phyloP scores from a whole-genome alignment of 2,797 vertebrate species.

The Eurystomus glaucurus region DNA sequence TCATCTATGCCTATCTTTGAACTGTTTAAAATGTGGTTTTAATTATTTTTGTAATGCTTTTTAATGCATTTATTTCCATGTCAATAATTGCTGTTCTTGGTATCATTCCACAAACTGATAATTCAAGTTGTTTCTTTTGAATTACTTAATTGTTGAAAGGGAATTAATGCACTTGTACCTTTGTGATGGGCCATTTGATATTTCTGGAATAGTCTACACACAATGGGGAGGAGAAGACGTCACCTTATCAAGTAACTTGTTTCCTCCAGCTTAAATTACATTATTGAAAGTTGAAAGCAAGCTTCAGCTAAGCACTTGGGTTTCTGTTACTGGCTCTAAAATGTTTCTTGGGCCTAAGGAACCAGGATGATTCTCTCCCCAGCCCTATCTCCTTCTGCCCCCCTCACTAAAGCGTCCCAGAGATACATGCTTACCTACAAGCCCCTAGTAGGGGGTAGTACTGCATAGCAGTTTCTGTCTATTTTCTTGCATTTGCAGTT shows the following conservation, averaged over 20 bases:
- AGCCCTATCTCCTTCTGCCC: neutral
- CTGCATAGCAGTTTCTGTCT: neutral
- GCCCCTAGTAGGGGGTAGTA: neutral
- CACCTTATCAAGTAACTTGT: slow-evolving; percentile 15
- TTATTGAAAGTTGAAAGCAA: neutral
- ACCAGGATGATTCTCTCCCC: neutral
- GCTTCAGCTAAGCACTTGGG: neutral
- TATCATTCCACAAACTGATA: neutral
- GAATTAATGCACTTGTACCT: neutral
- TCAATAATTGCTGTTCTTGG: neutral
- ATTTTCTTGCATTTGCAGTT: neutral
- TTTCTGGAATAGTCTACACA: neutral
- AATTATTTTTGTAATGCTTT: neutral
- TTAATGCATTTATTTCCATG: neutral
- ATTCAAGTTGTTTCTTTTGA: neutral
- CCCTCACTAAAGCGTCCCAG: neutral
- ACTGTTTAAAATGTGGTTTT: neutral
- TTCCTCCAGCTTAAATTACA: slow-evolving; percentile 15
- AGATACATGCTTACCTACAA: neutral
- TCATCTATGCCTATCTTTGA: neutral
- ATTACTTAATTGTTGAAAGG: neutral
- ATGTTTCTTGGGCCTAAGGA: neutral
- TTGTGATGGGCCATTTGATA: neutral
- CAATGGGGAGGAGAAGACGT: neutral
- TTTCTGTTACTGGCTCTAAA: neutral